Percentiles rank a stretch among this genome's conserved stretches.
These are phyloP conservation scores for Hozukius guyotensis DNA, from an alignment of 2,797 vertebrate species.

Conservation along the genomic window DNA sequence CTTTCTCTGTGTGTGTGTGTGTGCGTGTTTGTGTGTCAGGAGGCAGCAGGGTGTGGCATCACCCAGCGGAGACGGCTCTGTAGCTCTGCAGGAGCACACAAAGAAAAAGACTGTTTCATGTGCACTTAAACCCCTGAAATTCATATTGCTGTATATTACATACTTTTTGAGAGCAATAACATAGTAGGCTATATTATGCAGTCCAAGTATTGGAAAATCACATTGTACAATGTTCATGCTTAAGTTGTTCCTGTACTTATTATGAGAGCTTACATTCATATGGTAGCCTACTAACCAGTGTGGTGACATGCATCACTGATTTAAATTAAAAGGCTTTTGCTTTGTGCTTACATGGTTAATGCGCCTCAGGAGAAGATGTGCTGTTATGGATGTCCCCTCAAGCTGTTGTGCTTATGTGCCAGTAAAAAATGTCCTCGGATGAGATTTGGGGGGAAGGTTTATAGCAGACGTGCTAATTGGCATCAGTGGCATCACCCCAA, in stretches of 20 bases:
- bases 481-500: neutral
- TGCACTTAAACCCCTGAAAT: neutral
- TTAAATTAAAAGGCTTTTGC: constrained; percentile 39
- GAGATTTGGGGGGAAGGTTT: constrained; percentile 6
- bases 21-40: constrained; percentile 10
- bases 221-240: neutral
- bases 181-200: neutral
- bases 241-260: neutral
- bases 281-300: neutral
- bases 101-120: constrained; percentile 11
- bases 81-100: constrained; percentile 26
- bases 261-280: neutral
- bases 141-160: neutral
- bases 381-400: neutral
- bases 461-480: constrained; percentile 29
- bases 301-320: neutral
- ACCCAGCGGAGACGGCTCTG: constrained; percentile 43
- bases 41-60: constrained; percentile 73
- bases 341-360: constrained; percentile 12
- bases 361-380: neutral
- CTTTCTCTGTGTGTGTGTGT: neutral
- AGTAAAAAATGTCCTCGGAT: constrained; percentile 29
- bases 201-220: neutral
- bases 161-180: neutral
- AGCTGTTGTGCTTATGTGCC: constrained; percentile 12